Evolutionary conservation across 2,113 vertebrate genomes (phyloP).

Genomic region (Microcebus murinus): DNA sequence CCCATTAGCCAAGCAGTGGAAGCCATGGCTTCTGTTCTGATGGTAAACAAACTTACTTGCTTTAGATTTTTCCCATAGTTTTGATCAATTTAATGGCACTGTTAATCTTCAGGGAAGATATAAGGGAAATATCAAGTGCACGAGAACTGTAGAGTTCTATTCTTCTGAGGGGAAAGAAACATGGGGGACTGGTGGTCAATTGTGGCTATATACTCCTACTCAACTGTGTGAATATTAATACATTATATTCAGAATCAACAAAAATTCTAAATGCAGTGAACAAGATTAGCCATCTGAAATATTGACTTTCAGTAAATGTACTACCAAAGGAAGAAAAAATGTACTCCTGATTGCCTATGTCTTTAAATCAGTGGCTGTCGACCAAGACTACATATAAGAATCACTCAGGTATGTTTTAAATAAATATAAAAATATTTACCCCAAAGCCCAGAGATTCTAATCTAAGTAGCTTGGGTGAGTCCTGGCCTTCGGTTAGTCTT

Average conservation of each 20-base stretch:
- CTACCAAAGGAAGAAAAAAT: not conserved
- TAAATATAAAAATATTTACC: not conserved
- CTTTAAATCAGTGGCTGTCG: not conserved
- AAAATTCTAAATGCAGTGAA: not conserved
- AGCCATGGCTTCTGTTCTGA: not conserved
- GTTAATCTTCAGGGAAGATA: not conserved
- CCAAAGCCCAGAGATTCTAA: not conserved
- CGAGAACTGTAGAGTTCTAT: not conserved
- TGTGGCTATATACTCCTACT: not conserved
- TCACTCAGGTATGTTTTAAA: not conserved
- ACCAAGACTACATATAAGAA: not conserved
- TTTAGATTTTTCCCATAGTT: not conserved
- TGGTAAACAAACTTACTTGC: not conserved
- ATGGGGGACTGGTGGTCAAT: not conserved
- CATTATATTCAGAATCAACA: slow-evolving; percentile 23
- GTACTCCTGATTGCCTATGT: not conserved
- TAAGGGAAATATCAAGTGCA: not conserved
- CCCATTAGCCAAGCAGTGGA: not conserved
- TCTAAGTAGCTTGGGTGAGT: not conserved
- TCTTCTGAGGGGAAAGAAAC: not conserved
- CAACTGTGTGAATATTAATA: not conserved
- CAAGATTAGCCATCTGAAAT: not conserved
- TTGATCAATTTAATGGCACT: not conserved
- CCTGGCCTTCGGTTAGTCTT: not conserved
- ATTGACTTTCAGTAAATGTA: not conserved